Evolutionary conservation across 2,797 vertebrate species (phyloP).

Genomic region (Cetoscarus ocellatus): DNA sequence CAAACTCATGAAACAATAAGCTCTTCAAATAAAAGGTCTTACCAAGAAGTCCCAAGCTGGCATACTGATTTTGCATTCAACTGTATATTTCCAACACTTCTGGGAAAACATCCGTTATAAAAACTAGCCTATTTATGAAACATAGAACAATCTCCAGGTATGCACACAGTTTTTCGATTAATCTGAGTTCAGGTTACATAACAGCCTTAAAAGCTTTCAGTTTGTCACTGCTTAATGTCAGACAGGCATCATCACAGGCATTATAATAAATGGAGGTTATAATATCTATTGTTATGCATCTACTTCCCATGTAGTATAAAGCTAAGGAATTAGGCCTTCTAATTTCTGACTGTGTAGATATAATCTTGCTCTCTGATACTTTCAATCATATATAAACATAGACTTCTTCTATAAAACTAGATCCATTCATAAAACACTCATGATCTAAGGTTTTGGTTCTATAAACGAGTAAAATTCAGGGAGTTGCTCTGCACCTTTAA

Average conservation of each 20-base stretch:
- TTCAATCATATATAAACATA: constrained; percentile 42
- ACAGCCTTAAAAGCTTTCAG: constrained; percentile 68
- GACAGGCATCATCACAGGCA: constrained; percentile 51
- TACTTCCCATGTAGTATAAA: constrained; percentile 56
- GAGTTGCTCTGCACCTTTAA: constrained; percentile 58
- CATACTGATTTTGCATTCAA: constrained; percentile 56
- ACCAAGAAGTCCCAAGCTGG: constrained; percentile 30
- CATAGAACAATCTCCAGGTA: constrained; percentile 79
- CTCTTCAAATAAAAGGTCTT: constrained; percentile 16
- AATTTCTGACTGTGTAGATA: constrained; percentile 25
- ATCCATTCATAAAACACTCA: constrained; percentile 58
- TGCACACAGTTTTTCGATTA: constrained; percentile 70
- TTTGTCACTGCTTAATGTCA: constrained; percentile 50
- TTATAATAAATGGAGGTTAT: constrained; percentile 61
- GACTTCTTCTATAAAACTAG: constrained; percentile 50
- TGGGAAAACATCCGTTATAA: constrained; percentile 70
- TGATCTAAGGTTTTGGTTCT: constrained; percentile 23
- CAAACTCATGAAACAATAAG: constrained; percentile 8
- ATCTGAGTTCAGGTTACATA: constrained; percentile 65
- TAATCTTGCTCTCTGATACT: constrained; percentile 19
- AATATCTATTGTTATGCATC: constrained; percentile 55
- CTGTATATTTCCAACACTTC: constrained; percentile 46
- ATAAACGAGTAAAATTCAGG: constrained; percentile 25
- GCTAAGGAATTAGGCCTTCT: constrained; percentile 48
- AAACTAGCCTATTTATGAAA: constrained; percentile 81